Conservation (phyloP, 2,113 vertebrate genomes). For the Otocyon megalotis region DNA sequence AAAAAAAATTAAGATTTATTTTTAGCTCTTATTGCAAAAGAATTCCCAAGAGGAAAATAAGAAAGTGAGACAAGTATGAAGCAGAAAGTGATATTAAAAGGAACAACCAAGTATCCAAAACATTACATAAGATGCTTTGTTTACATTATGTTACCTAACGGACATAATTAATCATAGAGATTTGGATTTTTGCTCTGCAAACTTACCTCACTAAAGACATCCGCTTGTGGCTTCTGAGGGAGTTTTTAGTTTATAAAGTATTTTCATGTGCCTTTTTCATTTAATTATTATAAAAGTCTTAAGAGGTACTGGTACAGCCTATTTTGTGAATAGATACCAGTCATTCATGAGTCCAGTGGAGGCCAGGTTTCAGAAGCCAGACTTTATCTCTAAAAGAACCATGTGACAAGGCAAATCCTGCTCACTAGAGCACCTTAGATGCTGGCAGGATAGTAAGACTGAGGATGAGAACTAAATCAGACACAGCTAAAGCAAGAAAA, state of each 20-base stretch:
- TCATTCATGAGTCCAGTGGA: background rate
- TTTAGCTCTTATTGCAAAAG: background rate
- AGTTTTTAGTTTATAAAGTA: background rate
- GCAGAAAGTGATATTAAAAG: background rate
- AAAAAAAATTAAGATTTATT: background rate
- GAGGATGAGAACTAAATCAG: background rate
- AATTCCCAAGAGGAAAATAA: background rate
- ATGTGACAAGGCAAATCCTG: background rate
- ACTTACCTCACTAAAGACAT: background rate
- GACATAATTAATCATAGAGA: background rate
- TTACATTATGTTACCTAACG: background rate
- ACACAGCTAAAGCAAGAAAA: background rate
- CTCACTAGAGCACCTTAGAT: background rate
- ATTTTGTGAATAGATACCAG: background rate
- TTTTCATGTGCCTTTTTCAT: background rate
- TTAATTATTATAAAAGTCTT: slow-evolving; percentile 16
- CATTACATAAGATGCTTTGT: background rate
- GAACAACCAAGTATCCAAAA: background rate
- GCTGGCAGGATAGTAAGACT: background rate
- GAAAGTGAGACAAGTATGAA: background rate
- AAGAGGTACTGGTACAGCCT: background rate
- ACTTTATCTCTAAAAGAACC: background rate
- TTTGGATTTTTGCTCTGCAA: background rate
- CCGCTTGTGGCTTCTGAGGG: background rate
- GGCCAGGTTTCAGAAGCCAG: background rate